Evolutionary conservation across 2,888 invertebrate genomes (phyloP).

Genomic region (Drosophila meridionalis): DNA sequence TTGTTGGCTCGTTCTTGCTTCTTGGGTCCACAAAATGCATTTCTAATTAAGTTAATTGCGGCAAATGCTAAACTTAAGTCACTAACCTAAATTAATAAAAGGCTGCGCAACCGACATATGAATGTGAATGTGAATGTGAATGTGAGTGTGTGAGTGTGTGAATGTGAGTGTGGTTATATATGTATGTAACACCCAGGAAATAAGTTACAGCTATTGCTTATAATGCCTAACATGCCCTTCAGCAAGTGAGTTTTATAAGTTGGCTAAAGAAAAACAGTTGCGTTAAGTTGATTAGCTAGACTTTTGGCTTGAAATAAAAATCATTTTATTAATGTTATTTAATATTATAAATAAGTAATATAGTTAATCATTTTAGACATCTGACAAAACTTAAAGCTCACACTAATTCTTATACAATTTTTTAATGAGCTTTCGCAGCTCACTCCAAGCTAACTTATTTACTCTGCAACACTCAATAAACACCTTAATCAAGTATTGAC

Average conservation of each 20-base stretch:
- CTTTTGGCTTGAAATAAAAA: neutral
- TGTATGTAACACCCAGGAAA: conserved; percentile 27
- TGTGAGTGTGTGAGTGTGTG: conserved; percentile 22
- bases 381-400: neutral
- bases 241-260: neutral
- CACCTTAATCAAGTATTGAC: neutral
- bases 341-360: too few relatives aligned
- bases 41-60: conserved; percentile 83
- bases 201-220: conserved; percentile 15
- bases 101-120: conserved; percentile 42
- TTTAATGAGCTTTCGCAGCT: neutral
- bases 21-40: conserved; percentile 67
- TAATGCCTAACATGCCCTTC: conserved; percentile 25
- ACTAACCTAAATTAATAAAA: conserved; percentile 79
- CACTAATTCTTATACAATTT: neutral
- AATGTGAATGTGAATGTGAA: conserved; percentile 17
- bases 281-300: neutral
- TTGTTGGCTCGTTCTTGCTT: conserved; percentile 35
- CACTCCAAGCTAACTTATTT: neutral
- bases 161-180: conserved; percentile 13
- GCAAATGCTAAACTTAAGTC: conserved; percentile 80
- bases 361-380: too few relatives aligned
- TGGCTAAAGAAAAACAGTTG: neutral
- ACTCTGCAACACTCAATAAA: too few relatives aligned
- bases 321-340: neutral